These are phyloP conservation scores for Anas platyrhynchos DNA, from an alignment of 2,113 vertebrate genomes.

Conservation along the genomic window DNA sequence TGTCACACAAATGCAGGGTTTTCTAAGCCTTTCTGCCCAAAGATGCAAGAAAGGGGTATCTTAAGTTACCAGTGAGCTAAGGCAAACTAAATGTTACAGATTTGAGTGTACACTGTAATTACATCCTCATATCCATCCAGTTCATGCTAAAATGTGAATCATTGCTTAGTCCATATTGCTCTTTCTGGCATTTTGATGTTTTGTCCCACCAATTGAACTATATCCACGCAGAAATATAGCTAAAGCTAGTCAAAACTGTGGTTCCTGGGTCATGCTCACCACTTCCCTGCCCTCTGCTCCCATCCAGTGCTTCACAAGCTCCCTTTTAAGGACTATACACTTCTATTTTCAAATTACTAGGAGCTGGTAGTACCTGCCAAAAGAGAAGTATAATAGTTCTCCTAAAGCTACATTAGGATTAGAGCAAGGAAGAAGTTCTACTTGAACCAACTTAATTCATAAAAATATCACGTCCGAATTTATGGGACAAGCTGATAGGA, in stretches of 20 bases:
- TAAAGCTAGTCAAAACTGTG: not conserved
- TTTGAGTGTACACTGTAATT: not conserved
- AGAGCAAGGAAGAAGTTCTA: not conserved
- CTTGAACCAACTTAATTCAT: not conserved
- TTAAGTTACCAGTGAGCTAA: not conserved
- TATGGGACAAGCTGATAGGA: not conserved
- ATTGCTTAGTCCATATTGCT: not conserved
- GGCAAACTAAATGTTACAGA: not conserved
- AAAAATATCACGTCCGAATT: not conserved
- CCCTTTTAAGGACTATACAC: not conserved
- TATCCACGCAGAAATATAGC: not conserved
- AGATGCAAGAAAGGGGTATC: not conserved
- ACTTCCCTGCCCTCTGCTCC: not conserved
- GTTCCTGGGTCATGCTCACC: not conserved
- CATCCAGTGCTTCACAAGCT: not conserved
- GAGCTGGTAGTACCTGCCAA: not conserved
- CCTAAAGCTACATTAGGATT: not conserved
- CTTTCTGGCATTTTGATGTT: accelerated
- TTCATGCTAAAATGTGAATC: not conserved
- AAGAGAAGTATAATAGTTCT: not conserved
- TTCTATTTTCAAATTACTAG: not conserved
- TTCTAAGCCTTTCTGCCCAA: not conserved
- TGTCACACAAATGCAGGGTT: not conserved
- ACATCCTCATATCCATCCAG: accelerated
- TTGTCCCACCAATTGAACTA: not conserved